These are phyloP conservation scores for Menidia menidia DNA, from an alignment of 2,797 vertebrate species.

Conservation along the genomic window DNA sequence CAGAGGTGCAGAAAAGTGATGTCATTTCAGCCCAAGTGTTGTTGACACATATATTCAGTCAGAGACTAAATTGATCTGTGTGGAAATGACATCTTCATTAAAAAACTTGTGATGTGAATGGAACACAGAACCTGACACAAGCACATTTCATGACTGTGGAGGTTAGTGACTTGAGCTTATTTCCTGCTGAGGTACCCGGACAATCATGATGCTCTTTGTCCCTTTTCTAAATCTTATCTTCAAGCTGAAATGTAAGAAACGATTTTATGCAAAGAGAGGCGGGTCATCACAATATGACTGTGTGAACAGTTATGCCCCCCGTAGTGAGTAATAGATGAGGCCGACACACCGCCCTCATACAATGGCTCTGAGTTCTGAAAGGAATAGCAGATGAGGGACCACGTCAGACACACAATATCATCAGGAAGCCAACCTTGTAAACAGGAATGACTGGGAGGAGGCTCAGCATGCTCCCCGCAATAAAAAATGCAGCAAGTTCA, in stretches of 20 bases:
- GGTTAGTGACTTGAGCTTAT: not conserved
- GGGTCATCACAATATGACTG: not conserved
- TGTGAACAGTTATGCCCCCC: not conserved
- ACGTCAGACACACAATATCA: constrained; percentile 65
- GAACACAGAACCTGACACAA: not conserved
- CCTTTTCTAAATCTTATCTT: not conserved
- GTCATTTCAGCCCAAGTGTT: constrained; percentile 1
- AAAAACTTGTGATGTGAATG: not conserved
- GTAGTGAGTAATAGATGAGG: not conserved
- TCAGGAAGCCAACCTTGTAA: constrained; percentile 79
- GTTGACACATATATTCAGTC: not conserved
- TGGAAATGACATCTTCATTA: constrained; percentile 1
- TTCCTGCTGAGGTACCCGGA: not conserved
- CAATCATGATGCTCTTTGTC: too few relatives aligned
- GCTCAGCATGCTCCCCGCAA: constrained; percentile 38
- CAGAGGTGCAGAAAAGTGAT: not conserved
- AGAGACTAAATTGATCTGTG: not conserved
- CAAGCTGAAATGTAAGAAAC: too few relatives aligned
- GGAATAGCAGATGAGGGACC: constrained; percentile 68
- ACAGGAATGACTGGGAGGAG: constrained; percentile 78
- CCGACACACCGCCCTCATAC: not conserved
- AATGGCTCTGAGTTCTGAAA: constrained; percentile 46
- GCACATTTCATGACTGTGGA: not conserved
- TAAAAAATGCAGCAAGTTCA: constrained; percentile 38
- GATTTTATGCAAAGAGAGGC: not conserved